Conservation (phyloP, 2,888 invertebrate genomes). For the Nephrotoma appendiculata region DNA sequence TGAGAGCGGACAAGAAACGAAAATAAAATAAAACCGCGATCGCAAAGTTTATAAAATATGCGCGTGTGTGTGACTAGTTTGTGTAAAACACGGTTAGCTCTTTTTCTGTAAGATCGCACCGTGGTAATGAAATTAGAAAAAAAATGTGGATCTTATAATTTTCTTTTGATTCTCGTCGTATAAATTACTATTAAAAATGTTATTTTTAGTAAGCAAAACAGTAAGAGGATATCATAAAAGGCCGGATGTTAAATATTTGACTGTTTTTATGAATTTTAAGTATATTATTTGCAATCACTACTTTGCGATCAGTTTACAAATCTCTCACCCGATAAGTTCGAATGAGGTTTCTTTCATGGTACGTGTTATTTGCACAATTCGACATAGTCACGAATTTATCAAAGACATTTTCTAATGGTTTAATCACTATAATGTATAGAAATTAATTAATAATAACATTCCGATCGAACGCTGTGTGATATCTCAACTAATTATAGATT, state of each 20-base stretch:
- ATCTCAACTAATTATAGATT: not conserved
- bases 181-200: not conserved
- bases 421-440: not conserved
- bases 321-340: no score
- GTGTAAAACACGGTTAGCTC: not conserved
- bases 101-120: not conserved
- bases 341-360: not conserved
- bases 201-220: not conserved
- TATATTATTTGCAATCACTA: not conserved
- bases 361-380: not conserved
- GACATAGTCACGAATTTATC: not conserved
- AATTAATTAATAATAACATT: not conserved
- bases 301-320: not conserved
- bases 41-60: not conserved
- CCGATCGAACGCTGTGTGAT: not conserved
- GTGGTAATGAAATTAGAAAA: not conserved
- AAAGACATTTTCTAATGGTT: not conserved
- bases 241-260: not conserved
- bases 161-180: not conserved
- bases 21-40: not conserved
- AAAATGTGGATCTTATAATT: not conserved
- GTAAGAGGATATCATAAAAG: not conserved
- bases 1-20: not conserved
- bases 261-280: not conserved
- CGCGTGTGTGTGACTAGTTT: not conserved